Base-by-base conservation (phyloP, 2,888 invertebrate species). In the Tenodera sinensis region DNA sequence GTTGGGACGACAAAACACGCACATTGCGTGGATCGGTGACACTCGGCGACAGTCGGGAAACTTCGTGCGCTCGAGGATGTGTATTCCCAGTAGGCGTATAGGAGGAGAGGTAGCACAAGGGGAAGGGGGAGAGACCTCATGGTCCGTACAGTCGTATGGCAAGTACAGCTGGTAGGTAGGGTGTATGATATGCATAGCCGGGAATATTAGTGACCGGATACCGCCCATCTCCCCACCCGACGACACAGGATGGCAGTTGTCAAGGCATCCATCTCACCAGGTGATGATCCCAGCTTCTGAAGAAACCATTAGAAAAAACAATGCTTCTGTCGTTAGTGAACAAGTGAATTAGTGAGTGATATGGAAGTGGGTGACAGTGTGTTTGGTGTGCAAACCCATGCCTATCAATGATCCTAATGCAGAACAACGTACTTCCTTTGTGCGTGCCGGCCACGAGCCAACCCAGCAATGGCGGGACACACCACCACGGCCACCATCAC, bases 351-450 rank as follows among this genome's bases (percentile, higher is more conserved):
- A 71, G 54, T 71, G 54, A 71, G 54, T 71, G 54, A 15, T 20
- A 71, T 71, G 54, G 54, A 71, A 71, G 54, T 71, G 54, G 54
- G 54, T 71, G 54, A 71, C 54, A 71, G 54, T 71, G 54, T 71
- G 54, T 71, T 71, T 71, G 54, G 54, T 71, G 54, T 71, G 25
- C 54, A 25, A 84, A 84, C 87, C 81, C 82, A 87, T 87, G 87
- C 34, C 83, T 83, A 87, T 90, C 90, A 88, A 90, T 90, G 90
- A 88, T 90, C 88, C 90, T 90, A 83, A 90, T 90, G 90, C 90
- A 90, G 83, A 89, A 89, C 89, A 90, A 89, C 89, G 81, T 89
- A 82, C 87, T 88, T 47, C 47, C 86, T 47, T 82, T 28, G 47
- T 83, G 47, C 88, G 83, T 85, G 85, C 85, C 85, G 42, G 85